Evolutionary conservation across 1,140 invertebrate genomes (phyloP).

Genomic region (Drosophila paulistorum): DNA sequence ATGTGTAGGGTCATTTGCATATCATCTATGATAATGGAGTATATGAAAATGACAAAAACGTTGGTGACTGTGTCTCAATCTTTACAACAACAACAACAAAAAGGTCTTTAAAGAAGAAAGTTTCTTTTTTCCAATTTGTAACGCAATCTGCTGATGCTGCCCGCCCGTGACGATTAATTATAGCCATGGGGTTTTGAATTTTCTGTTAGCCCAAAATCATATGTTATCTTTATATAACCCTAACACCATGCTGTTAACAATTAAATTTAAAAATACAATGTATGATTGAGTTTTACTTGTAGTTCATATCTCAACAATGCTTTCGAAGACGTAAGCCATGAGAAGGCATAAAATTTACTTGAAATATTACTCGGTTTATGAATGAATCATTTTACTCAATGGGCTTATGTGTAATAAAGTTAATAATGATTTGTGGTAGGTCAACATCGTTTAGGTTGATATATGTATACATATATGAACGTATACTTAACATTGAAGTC

Average conservation of each 20-base stretch:
- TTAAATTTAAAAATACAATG: constrained; percentile 44
- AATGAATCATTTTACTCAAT: constrained; percentile 43
- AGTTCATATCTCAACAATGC: constrained; percentile 23
- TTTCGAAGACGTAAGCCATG: constrained; percentile 24
- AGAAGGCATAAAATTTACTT: constrained; percentile 41
- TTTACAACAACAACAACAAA: not conserved
- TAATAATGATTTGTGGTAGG: not conserved
- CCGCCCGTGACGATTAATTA: constrained; percentile 5
- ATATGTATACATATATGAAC: too few species aligned
- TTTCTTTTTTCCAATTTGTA: constrained; percentile 8
- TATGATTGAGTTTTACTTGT: constrained; percentile 42
- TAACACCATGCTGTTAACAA: constrained; percentile 41
- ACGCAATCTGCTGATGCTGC: not conserved
- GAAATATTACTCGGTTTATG: constrained; percentile 30
- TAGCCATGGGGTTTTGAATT: not conserved
- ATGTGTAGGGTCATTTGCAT: constrained; percentile 5
- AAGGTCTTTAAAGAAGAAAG: not conserved
- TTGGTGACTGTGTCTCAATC: not conserved
- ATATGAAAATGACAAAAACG: not conserved
- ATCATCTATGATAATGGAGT: constrained; percentile 7
- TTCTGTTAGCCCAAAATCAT: constrained; percentile 31
- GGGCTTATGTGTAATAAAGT: not conserved
- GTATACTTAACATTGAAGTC: not conserved
- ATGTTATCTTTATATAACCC: constrained; percentile 48
- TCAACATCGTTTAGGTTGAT: not conserved